These are phyloP conservation scores for Cyanocitta stelleri DNA, from an alignment of 2,113 vertebrate species.

Conservation along the genomic window DNA sequence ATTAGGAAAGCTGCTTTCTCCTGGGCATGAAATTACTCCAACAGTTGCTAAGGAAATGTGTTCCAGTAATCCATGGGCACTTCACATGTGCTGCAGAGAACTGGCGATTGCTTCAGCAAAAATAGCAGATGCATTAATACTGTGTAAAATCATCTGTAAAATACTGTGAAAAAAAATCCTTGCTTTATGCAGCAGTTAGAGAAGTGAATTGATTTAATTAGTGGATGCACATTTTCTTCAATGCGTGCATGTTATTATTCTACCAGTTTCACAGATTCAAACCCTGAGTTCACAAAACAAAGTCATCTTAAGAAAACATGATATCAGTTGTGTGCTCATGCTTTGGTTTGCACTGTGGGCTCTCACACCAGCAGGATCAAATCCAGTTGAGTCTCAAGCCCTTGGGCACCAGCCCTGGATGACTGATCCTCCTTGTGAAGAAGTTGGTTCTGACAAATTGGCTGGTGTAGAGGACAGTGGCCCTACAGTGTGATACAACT, in stretches of 20 bases:
- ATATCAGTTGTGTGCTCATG: not conserved
- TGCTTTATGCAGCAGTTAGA: not conserved
- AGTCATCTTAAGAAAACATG: not conserved
- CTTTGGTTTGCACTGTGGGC: not conserved
- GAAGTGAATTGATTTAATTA: not conserved
- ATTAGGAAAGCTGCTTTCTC: not conserved
- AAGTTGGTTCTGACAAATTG: not conserved
- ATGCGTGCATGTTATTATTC: not conserved
- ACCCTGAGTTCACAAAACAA: not conserved
- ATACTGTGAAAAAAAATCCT: not conserved
- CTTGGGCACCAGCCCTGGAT: not conserved
- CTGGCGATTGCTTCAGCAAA: not conserved
- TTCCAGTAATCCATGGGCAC: constrained; percentile 17
- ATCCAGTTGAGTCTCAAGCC: not conserved
- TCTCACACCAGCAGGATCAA: not conserved
- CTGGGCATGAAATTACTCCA: constrained; percentile 9
- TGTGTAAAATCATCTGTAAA: not conserved
- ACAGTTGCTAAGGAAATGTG: not conserved
- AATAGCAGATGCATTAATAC: not conserved
- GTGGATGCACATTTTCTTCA: not conserved
- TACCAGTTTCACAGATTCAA: not conserved
- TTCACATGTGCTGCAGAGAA: not conserved
- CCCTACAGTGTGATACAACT: no score
- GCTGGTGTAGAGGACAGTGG: not conserved
- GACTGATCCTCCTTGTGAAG: not conserved